Conservation (phyloP, 2,113 vertebrate species). For the Spizaetus ornatus region DNA sequence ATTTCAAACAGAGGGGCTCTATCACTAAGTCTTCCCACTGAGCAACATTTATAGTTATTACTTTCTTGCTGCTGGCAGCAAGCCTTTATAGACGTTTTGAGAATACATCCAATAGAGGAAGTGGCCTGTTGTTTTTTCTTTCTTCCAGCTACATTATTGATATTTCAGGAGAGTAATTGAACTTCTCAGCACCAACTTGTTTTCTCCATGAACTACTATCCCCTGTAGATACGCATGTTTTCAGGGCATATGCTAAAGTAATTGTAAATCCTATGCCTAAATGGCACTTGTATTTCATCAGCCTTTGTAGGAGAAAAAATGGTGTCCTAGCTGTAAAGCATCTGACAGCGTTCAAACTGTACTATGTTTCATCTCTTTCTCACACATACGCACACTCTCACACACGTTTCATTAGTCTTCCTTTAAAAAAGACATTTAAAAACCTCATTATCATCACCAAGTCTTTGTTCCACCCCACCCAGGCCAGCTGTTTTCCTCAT, state of each 20-base stretch:
- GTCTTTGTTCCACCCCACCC: background rate
- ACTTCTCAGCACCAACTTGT: constrained; percentile 69
- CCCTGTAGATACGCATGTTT: constrained; percentile 62
- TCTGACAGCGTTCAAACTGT: constrained; percentile 23
- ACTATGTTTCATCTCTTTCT: background rate
- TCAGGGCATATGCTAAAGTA: constrained; percentile 61
- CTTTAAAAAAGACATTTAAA: background rate
- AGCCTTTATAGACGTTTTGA: constrained; percentile 78
- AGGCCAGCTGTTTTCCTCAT: background rate
- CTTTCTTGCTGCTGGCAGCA: constrained; percentile 73
- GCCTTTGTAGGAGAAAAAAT: constrained; percentile 41
- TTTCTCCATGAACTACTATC: constrained; percentile 69
- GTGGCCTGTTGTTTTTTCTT: constrained; percentile 75
- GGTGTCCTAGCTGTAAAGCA: constrained; percentile 23
- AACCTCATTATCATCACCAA: background rate
- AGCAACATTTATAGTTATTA: constrained; percentile 76
- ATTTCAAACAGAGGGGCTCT: constrained; percentile 51
- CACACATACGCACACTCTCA: background rate
- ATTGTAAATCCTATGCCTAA: constrained; percentile 64
- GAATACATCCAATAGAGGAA: constrained; percentile 84
- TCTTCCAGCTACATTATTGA: constrained; percentile 80
- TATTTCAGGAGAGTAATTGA: constrained; percentile 75
- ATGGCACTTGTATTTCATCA: constrained; percentile 56
- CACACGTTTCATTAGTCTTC: background rate
- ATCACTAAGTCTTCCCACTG: constrained; percentile 62